Percentiles rank a stretch among this genome's conserved stretches.
Conservation (phyloP, 1,140 invertebrate genomes). For the Megathymus violae region DNA sequence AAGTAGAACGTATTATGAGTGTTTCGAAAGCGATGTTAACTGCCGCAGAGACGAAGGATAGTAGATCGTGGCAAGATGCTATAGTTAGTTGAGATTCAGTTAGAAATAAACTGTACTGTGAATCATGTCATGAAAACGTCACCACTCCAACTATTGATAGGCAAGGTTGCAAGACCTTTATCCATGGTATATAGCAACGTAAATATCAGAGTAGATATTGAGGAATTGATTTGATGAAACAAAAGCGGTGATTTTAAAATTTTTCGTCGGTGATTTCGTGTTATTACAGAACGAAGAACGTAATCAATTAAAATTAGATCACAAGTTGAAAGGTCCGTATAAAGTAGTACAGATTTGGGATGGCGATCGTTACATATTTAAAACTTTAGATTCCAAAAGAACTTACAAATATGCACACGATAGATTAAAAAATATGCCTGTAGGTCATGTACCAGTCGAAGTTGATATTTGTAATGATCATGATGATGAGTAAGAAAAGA, state of each 20-base stretch:
- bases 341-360: background rate
- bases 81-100: conserved; percentile 55
- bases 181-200: background rate
- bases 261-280: background rate
- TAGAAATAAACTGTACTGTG: conserved; percentile 56
- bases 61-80: conserved; percentile 50
- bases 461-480: conserved; percentile 2
- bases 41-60: conserved; percentile 7
- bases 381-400: conserved; percentile 26
- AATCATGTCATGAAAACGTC: conserved; percentile 48
- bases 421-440: conserved; percentile 21
- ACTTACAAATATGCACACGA: conserved; percentile 38
- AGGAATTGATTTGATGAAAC: conserved; percentile 1
- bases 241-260: background rate
- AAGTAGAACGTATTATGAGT: conserved; percentile 62
- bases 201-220: background rate
- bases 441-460: conserved; percentile 23
- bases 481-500: no score
- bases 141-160: conserved; percentile 42
- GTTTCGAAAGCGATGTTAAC: conserved; percentile 29
- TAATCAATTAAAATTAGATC: background rate
- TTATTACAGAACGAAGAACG: conserved; percentile 6
- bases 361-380: conserved; percentile 11
- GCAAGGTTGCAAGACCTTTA: conserved; percentile 17
- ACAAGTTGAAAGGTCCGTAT: conserved; percentile 4